Base-by-base conservation (phyloP, 2,888 invertebrate species). In the Polia nebulosa region DNA sequence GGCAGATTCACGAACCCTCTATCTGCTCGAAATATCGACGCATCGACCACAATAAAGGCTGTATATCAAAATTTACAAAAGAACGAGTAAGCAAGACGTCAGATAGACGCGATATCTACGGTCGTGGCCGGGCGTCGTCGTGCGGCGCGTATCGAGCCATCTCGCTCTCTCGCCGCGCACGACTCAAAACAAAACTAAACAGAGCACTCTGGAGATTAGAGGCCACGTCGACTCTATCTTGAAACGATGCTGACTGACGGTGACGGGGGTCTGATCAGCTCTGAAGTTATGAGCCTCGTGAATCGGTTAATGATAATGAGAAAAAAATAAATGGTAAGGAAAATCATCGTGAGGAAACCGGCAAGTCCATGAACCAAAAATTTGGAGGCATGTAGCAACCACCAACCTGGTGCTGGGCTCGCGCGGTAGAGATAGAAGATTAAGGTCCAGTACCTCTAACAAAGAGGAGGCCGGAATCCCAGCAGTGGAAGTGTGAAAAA, bases 91-190 rank as follows among this genome's bases (percentile, higher is more conserved):
- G 87, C 84, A 72, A 83, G 78, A 82, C 87, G 85, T 87, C 83
- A 83, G 88, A 91, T 90, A 86, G 80, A 79, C 76, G 82, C 83
- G 90, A 89, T 90, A 89, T 82, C 72, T 82, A 76, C 79, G 86
- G 84, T 83, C 85, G 85, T 87, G 89, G 86, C 86, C 66, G 60
- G 57, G 67, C 78, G 75, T 71, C 75, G 77, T 83, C 85, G 85
- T 85, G 85, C 86, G 66, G 75, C 27, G 67, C 75, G 69, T 90
- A 91, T 91, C 92, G 76, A 73, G 63, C 58, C 88, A 90, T 90
- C 91, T 89, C 82, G 64, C 78, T 84, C 78, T 82, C 80, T 82
- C 74, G 79, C 68, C 78, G 83, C 83, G 81, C 88, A 87, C 87
- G 87, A 87, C 83, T 81, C 76, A 72, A 81, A 84, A 85, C 81